A percentile compares a stretch with the other conserved stretches of the same genome.
These are phyloP conservation scores for Mamestra brassicae DNA, from an alignment of 2,888 invertebrate species.

Conservation along the genomic window DNA sequence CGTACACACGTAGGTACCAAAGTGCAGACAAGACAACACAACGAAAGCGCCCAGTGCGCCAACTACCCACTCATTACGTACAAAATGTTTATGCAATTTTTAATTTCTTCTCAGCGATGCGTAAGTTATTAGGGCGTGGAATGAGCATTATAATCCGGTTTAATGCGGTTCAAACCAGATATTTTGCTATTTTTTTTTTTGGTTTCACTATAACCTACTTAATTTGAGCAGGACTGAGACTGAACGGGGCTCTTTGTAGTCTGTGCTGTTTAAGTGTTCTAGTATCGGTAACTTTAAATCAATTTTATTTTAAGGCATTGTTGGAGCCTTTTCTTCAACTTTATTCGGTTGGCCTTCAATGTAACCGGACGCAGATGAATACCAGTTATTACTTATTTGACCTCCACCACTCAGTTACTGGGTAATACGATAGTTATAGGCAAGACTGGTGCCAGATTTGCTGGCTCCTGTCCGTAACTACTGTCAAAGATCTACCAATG, in stretches of 20 bases:
- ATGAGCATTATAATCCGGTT: constrained; percentile 49
- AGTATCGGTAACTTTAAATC: not conserved
- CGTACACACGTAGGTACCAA: not conserved
- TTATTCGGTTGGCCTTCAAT: too few species aligned
- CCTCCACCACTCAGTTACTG: too few species aligned
- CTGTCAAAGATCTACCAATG: too few species aligned
- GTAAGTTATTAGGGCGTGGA: constrained; percentile 68
- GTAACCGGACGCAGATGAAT: too few species aligned
- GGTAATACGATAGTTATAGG: too few species aligned
- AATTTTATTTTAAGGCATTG: not conserved
- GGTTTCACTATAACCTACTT: constrained; percentile 14
- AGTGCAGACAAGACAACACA: constrained; percentile 25
- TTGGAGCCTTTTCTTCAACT: too few species aligned
- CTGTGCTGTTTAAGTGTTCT: too few species aligned
- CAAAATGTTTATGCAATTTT: constrained; percentile 64
- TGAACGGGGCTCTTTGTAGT: not conserved
- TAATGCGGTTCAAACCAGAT: constrained; percentile 55
- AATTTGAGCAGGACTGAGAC: not conserved
- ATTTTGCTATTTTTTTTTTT: constrained; percentile 52
- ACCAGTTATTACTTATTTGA: too few species aligned
- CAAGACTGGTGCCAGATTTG: too few species aligned
- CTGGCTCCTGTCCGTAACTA: too few species aligned
- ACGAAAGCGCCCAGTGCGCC: constrained; percentile 39
- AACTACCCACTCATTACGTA: constrained; percentile 63
- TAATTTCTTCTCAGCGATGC: constrained; percentile 63